These are phyloP conservation scores for Orius insidiosus DNA, from an alignment of 1,140 invertebrate genomes.

Conservation along the genomic window DNA sequence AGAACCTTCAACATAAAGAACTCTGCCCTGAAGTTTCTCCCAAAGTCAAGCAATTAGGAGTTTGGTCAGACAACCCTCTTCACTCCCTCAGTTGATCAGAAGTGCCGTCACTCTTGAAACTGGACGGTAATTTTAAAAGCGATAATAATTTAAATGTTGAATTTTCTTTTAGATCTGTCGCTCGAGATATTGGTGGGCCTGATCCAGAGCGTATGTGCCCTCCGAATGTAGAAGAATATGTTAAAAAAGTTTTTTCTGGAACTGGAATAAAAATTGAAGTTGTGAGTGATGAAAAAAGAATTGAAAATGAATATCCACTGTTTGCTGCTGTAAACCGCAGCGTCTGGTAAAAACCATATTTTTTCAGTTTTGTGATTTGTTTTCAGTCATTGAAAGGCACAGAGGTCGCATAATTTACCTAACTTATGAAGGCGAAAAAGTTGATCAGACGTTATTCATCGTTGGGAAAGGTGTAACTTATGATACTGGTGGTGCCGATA, in stretches of 20 bases:
- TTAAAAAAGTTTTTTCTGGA: constrained; percentile 45
- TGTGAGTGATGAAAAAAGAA: constrained; percentile 42
- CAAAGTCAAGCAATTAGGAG: constrained; percentile 41
- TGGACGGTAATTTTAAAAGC: constrained; percentile 29
- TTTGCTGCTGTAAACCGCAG: constrained; percentile 80
- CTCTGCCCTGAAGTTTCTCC: constrained; percentile 38
- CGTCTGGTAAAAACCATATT: constrained; percentile 36
- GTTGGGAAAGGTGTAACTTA: constrained; percentile 96
- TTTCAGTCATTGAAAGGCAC: constrained; percentile 50
- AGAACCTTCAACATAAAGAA: constrained; percentile 70
- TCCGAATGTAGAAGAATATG: constrained; percentile 58
- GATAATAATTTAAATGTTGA: too few relatives aligned
- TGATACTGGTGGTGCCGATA: constrained; percentile 77
- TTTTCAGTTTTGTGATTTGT: background rate
- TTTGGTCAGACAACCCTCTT: constrained; percentile 35
- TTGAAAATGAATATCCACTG: constrained; percentile 71
- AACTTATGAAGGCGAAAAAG: constrained; percentile 53
- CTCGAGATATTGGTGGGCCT: constrained; percentile 70
- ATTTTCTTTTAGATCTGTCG: constrained; percentile 35
- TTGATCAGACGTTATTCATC: constrained; percentile 64
- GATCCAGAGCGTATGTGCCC: constrained; percentile 92
- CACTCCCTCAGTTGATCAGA: constrained; percentile 34
- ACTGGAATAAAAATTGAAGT: constrained; percentile 50
- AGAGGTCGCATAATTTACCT: constrained; percentile 68
- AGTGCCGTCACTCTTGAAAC: constrained; percentile 55